These are phyloP conservation scores for Toxotes lorentzi DNA, from an alignment of 2,797 vertebrate species.

Conservation along the genomic window DNA sequence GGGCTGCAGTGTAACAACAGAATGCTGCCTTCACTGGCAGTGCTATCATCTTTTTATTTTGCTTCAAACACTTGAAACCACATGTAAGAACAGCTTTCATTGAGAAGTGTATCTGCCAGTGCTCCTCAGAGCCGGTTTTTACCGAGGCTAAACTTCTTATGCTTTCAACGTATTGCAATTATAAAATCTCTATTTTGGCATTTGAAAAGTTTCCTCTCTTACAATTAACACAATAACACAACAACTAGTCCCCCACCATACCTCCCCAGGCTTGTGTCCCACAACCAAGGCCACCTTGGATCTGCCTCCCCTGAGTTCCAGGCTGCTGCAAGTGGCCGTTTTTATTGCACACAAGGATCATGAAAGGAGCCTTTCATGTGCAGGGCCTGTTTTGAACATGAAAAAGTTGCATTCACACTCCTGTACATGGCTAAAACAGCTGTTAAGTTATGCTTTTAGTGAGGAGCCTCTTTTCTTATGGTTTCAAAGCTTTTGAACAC, in stretches of 20 bases:
- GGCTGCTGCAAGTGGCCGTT: conserved; percentile 41
- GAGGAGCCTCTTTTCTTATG: conserved; percentile 46
- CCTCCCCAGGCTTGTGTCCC: conserved; percentile 25
- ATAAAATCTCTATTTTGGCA: conserved; percentile 19
- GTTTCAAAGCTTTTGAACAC: conserved; percentile 37
- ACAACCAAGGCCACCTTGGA: conserved; percentile 56
- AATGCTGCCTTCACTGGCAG: conserved; percentile 6
- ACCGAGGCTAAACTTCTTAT: conserved; percentile 15
- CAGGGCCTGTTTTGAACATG: conserved; percentile 42
- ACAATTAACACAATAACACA: conserved; percentile 9
- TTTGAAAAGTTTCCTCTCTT: conserved; percentile 10
- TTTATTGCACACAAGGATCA: conserved; percentile 57
- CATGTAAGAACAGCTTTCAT: conserved; percentile 40
- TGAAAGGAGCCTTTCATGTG: conserved; percentile 72
- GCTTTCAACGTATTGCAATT: conserved; percentile 28
- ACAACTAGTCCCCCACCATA: conserved; percentile 8
- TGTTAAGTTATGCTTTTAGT: conserved; percentile 56
- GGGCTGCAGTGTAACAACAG: conserved; percentile 40
- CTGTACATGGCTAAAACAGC: conserved; percentile 67
- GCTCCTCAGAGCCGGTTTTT: conserved; percentile 9
- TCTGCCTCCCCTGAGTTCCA: conserved; percentile 42
- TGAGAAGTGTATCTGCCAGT: conserved; percentile 21
- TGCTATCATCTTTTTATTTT: conserved; percentile 28
- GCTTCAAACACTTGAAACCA: conserved; percentile 53
- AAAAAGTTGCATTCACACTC: conserved; percentile 60